Evolutionary conservation across 2,113 vertebrate genomes (phyloP).

Genomic region (Dicrurus megarhynchus): DNA sequence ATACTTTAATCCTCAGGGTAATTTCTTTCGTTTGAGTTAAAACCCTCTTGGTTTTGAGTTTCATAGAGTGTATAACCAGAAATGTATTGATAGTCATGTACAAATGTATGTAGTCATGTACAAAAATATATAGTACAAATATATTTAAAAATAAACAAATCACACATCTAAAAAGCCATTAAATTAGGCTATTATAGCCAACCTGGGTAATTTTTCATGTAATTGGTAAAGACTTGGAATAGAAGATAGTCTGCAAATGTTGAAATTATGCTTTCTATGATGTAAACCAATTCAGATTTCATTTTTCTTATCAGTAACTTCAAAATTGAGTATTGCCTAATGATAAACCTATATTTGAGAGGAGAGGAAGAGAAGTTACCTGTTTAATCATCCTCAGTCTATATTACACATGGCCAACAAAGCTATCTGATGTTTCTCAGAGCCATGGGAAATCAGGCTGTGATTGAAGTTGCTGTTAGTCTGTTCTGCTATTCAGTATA

Average conservation of each 20-base stretch:
- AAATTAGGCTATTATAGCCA: background rate
- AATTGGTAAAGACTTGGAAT: background rate
- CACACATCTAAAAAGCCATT: background rate
- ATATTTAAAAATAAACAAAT: background rate
- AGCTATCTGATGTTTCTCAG: background rate
- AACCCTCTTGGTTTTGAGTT: background rate
- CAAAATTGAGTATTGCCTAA: background rate
- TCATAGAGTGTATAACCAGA: background rate
- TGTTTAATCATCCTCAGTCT: background rate
- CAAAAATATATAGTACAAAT: too few relatives aligned
- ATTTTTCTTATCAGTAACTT: background rate
- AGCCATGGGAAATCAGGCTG: background rate
- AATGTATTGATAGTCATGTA: background rate
- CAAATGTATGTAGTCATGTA: too few relatives aligned
- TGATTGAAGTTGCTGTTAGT: background rate
- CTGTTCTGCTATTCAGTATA: background rate
- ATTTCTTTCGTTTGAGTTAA: constrained; percentile 4
- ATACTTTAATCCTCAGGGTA: background rate
- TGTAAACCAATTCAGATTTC: background rate
- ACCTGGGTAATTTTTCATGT: background rate
- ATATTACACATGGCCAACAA: background rate
- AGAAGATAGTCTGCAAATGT: background rate
- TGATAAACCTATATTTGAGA: background rate
- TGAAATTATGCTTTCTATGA: background rate
- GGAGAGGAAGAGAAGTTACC: background rate